These are phyloP conservation scores for Glomeris maerens DNA, from an alignment of 1,140 invertebrate genomes.

Conservation along the genomic window DNA sequence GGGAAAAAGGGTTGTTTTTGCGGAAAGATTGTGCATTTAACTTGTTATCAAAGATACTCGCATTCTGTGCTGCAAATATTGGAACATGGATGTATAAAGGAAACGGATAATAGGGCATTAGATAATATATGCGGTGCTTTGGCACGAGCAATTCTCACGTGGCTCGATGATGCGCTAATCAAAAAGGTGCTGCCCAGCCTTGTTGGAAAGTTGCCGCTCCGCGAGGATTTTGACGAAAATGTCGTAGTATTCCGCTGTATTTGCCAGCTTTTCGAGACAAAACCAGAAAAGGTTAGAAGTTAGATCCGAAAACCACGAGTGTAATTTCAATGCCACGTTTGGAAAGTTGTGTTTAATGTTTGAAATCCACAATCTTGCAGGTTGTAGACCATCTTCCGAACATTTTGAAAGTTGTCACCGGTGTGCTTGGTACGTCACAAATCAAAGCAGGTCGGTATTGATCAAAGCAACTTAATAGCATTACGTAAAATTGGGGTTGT, in stretches of 20 bases:
- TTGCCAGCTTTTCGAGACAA: conserved; percentile 41
- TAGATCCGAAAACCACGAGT: too few species aligned
- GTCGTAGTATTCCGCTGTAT: conserved; percentile 51
- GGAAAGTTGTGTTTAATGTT: too few species aligned
- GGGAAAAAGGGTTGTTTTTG: not conserved
- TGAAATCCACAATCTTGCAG: too few species aligned
- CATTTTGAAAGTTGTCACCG: too few species aligned
- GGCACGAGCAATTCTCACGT: conserved; percentile 52
- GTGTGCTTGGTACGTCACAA: too few species aligned
- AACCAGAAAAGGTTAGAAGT: conserved; percentile 29
- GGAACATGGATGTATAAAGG: conserved; percentile 44
- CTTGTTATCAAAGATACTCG: conserved; percentile 38
- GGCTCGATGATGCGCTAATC: conserved; percentile 45
- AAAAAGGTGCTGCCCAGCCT: conserved; percentile 53
- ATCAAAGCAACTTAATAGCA: too few species aligned
- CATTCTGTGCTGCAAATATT: conserved; percentile 46
- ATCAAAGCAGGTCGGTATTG: too few species aligned
- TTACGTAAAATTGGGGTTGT: too few species aligned
- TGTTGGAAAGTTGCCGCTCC: conserved; percentile 51
- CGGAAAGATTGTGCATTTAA: not conserved
- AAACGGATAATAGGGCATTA: conserved; percentile 43
- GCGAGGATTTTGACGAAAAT: conserved; percentile 60
- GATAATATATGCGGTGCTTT: conserved; percentile 67
- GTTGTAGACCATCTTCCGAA: too few species aligned
- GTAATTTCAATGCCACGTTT: too few species aligned